These are phyloP conservation scores for Polylopha cassiicola DNA, from an alignment of 2,888 invertebrate genomes.

Conservation along the genomic window DNA sequence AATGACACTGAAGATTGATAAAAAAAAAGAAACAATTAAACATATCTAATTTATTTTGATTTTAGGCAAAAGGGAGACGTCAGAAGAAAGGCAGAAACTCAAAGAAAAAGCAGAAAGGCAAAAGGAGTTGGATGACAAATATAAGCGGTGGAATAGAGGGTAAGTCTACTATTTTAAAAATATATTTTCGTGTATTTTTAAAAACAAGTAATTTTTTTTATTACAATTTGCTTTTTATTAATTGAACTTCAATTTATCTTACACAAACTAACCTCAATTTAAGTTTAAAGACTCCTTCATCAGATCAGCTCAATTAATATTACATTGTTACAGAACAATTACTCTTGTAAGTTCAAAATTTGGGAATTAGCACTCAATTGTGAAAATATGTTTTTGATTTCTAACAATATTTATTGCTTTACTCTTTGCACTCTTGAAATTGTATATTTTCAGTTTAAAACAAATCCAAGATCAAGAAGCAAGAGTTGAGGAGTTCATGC, in stretches of 20 bases:
- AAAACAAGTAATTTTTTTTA: too few species aligned
- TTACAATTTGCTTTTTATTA: too few species aligned
- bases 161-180: constrained; percentile 39
- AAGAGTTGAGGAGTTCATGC: constrained; percentile 83
- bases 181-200: not conserved
- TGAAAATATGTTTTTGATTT: too few species aligned
- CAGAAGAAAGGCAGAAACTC: constrained; percentile 81
- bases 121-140: constrained; percentile 83
- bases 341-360: too few species aligned
- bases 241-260: too few species aligned
- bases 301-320: too few species aligned
- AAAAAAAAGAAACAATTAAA: too few species aligned
- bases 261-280: too few species aligned
- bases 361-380: too few species aligned
- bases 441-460: constrained; percentile 77
- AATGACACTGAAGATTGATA: too few species aligned
- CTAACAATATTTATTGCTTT: not conserved
- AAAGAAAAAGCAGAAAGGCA: constrained; percentile 82
- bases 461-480: constrained; percentile 86
- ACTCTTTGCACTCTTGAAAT: not conserved
- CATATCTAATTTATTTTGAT: constrained; percentile 16
- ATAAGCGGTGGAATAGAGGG: constrained; percentile 91
- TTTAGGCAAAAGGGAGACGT: constrained; percentile 79
- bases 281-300: too few species aligned
- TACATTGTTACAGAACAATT: too few species aligned